Conservation (phyloP, 2,113 vertebrate species). For the Dryoscopus gambensis region DNA sequence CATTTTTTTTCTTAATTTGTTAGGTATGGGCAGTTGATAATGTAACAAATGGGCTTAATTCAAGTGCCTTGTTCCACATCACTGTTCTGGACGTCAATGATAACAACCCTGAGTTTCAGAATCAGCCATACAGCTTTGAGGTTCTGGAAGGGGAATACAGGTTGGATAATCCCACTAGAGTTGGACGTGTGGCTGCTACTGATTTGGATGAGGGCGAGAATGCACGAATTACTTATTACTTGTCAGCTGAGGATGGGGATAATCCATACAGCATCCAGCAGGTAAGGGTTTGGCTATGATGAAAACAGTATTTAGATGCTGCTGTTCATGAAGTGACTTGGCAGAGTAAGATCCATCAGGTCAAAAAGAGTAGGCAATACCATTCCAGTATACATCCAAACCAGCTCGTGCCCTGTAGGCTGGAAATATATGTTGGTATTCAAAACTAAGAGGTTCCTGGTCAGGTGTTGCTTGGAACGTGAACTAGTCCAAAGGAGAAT, state of each 20-base stretch:
- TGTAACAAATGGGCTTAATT: slow-evolving; percentile 37
- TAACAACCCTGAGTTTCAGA: slow-evolving; percentile 77
- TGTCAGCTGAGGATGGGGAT: slow-evolving; percentile 43
- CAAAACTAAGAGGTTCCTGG: not conserved
- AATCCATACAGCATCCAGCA: slow-evolving; percentile 64
- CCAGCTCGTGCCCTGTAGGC: fast-evolving
- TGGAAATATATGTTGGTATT: not conserved
- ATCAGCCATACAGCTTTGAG: slow-evolving; percentile 44
- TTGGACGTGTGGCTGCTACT: slow-evolving; percentile 49
- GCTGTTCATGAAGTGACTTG: not conserved
- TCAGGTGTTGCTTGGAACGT: not conserved
- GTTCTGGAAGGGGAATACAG: slow-evolving; percentile 66
- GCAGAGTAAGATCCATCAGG: not conserved
- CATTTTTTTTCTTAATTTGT: not conserved
- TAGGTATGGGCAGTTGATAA: slow-evolving; percentile 79
- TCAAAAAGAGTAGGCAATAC: not conserved
- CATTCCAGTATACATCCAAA: not conserved
- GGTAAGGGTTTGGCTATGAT: slow-evolving; percentile 48
- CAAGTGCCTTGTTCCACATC: slow-evolving; percentile 72
- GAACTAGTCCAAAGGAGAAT: not conserved
- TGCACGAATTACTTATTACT: slow-evolving; percentile 57
- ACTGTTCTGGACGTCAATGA: slow-evolving; percentile 79
- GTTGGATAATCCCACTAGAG: not conserved
- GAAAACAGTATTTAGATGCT: not conserved
- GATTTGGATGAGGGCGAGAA: slow-evolving; percentile 75